These are phyloP conservation scores for Geococcyx californianus DNA, from an alignment of 2,113 vertebrate species.

Conservation along the genomic window DNA sequence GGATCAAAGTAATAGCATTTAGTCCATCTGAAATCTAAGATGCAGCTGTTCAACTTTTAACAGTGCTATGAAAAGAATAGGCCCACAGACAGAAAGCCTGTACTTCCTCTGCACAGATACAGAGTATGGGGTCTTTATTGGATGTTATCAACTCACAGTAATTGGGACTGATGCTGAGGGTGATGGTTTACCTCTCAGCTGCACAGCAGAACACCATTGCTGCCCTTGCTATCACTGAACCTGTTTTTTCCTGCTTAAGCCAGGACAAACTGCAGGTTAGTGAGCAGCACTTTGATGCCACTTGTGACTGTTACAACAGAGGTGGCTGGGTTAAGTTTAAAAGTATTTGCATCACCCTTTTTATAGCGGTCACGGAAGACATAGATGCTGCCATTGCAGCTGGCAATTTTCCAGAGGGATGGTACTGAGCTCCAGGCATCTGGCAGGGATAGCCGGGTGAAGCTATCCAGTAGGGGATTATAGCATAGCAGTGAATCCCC, in stretches of 20 bases:
- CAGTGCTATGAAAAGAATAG: conserved; percentile 2
- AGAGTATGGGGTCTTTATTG: background rate
- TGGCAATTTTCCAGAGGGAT: conserved; percentile 97
- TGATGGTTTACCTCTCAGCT: background rate
- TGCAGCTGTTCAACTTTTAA: background rate
- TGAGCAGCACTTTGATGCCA: conserved; percentile 94
- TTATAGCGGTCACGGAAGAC: conserved; percentile 96
- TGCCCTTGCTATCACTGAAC: background rate
- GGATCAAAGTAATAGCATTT: conserved; percentile 30
- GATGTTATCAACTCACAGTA: background rate
- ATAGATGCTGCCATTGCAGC: conserved; percentile 96
- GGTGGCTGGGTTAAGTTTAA: conserved; percentile 97
- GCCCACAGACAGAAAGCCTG: background rate
- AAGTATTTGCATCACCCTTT: conserved; percentile 94
- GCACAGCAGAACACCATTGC: background rate
- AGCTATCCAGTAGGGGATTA: conserved; percentile 95
- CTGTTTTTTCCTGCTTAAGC: conserved; percentile 74
- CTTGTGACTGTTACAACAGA: conserved; percentile 93
- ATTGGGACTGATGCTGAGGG: background rate
- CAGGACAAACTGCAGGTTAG: conserved; percentile 96
- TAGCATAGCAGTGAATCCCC: conserved; percentile 95
- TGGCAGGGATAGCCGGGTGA: conserved; percentile 93
- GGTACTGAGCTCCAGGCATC: conserved; percentile 95
- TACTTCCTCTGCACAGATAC: background rate
- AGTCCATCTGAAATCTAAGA: conserved; percentile 27